These are phyloP conservation scores for Paraescarpia echinospica DNA, from an alignment of 1,140 invertebrate species.

Conservation along the genomic window DNA sequence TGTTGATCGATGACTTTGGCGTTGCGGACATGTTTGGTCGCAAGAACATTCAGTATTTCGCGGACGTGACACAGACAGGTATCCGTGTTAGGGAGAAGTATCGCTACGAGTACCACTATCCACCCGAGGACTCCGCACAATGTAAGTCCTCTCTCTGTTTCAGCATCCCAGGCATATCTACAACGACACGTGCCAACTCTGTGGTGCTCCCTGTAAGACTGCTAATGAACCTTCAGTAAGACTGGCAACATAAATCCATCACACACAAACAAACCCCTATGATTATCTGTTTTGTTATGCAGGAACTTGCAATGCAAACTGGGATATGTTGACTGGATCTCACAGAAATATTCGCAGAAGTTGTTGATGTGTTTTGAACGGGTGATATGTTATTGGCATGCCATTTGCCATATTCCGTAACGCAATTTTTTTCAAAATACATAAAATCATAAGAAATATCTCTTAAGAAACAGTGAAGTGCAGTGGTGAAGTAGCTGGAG, in stretches of 20 bases:
- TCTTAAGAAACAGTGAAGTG: too few species aligned
- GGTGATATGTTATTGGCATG: too few species aligned
- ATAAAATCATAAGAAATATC: too few species aligned
- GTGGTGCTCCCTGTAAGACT: too few species aligned
- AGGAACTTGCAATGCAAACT: not conserved
- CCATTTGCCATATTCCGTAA: too few species aligned
- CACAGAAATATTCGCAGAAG: not conserved
- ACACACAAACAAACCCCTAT: too few species aligned
- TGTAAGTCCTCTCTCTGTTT: not conserved
- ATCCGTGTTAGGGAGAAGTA: constrained; percentile 54
- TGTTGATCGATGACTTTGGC: constrained; percentile 97
- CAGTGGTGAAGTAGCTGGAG: too few species aligned
- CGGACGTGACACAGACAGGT: constrained; percentile 58
- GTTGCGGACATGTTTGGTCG: constrained; percentile 91
- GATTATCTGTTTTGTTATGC: not conserved
- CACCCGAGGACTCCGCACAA: constrained; percentile 8
- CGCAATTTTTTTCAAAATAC: too few species aligned
- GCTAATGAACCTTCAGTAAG: too few species aligned
- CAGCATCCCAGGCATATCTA: too few species aligned
- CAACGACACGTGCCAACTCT: too few species aligned
- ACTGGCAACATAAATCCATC: too few species aligned
- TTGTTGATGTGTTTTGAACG: not conserved
- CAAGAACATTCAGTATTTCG: constrained; percentile 97
- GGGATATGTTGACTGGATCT: not conserved
- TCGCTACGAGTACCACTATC: constrained; percentile 44